Evolutionary conservation across 2,888 invertebrate species (phyloP), one percentile per base, ranked within the genome.

Genomic region (Nebria salina): DNA sequence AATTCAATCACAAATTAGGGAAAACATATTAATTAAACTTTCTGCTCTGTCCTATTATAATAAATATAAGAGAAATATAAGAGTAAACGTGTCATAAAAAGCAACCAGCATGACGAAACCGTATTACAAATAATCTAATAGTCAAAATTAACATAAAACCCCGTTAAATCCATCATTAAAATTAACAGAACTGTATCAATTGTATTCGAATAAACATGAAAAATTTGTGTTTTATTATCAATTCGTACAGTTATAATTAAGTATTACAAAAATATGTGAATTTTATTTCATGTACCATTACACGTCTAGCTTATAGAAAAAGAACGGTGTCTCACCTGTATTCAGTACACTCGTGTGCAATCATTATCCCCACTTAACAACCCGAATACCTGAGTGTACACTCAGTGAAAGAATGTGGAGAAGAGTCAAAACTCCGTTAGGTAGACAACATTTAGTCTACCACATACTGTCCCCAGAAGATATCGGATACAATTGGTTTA

Each of bases 331-430:
- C 54, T 54, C 54, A 54, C 54, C 54, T 54, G 54, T 54, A 54
- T 54, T 34, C 70, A 15, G 73, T 65, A 65, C 42, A 73, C 13
- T 20, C 65, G 20, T 20, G 41, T 75, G 20, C 54, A 78, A 42
- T 81, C 72, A 65, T 72, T 81, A 41, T 65, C 76, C 81, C 81
- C 72, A 20, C 73, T 34, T 65, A 72, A 65, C 68, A 68, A 78
- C 73, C 65, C 66, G 75, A 74, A 79, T 79, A 79, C 79, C 79
- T 75, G 73, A 43, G 72, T 65, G 76, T 81, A 81, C 76, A 80
- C n/a, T 81, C 81, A n/a, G 65, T 13, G 72, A 65, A 76, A 75
- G 42, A 80, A 80, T 54, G 11, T 13, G n/a, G 13, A 41, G 64
- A 26, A 25, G 72, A 7, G 11, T 65, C 54, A 76, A 81, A 76